phyloP scores from a whole-genome alignment of 2,113 vertebrate species.

The Oreochromis niloticus region DNA sequence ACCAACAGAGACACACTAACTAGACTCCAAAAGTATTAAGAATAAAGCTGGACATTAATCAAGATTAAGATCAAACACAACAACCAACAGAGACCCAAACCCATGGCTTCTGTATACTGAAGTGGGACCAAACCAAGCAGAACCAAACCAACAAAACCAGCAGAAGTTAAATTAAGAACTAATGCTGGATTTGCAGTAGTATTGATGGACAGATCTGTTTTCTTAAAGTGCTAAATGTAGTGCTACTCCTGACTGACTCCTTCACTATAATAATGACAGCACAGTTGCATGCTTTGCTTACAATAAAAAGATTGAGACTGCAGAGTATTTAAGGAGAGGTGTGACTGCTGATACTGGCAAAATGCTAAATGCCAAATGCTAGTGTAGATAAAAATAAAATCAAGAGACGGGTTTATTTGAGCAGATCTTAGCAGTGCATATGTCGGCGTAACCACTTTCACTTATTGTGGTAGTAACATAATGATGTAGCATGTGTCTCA shows the following conservation, averaged over 20 bases:
- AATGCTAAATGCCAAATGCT: neutral
- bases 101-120: neutral
- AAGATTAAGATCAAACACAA: neutral
- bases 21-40: neutral
- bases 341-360: neutral
- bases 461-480: neutral
- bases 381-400: neutral
- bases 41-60: neutral
- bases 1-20: neutral
- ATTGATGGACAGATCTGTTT: neutral
- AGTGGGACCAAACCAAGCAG: neutral
- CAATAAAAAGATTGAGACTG: accelerated
- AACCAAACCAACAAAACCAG: neutral
- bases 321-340: neutral
- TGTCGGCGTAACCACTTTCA: accelerated
- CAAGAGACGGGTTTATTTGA: neutral
- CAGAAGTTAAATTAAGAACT: neutral
- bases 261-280: neutral
- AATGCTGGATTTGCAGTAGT: neutral
- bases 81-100: neutral
- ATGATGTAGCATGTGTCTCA: neutral
- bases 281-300: neutral
- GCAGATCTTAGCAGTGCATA: neutral
- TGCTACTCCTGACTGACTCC: neutral
- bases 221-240: neutral